Evolutionary conservation across 2,797 vertebrate species (phyloP).

Genomic region (Rhynchotus rufescens): DNA sequence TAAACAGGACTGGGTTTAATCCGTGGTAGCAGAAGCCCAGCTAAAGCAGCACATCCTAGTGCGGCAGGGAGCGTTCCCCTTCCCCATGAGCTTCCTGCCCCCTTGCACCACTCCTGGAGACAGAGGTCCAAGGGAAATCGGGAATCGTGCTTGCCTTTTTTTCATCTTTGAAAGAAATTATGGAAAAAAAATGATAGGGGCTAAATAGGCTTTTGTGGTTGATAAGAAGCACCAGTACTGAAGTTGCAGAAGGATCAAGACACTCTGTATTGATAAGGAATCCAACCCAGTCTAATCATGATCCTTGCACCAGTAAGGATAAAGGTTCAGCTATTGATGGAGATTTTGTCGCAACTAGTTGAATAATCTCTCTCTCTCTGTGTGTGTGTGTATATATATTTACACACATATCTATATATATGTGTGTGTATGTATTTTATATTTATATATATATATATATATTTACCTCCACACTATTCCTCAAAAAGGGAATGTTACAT

Average conservation of each 20-base stretch:
- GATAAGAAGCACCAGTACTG: constrained; percentile 54
- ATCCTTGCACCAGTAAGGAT: constrained; percentile 64
- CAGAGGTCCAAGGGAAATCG: neutral
- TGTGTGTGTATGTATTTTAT: constrained; percentile 35
- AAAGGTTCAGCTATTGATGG: constrained; percentile 66
- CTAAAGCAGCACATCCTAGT: neutral
- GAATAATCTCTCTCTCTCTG: constrained; percentile 42
- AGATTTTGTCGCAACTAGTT: constrained; percentile 65
- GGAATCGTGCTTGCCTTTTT: neutral
- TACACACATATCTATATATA: too few species aligned
- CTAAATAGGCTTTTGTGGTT: constrained; percentile 49
- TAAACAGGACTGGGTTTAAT: neutral
- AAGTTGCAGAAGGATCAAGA: constrained; percentile 69
- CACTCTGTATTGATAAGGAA: constrained; percentile 14
- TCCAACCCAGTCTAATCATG: constrained; percentile 17
- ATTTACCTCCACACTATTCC: constrained; percentile 70
- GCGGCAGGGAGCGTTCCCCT: too few species aligned
- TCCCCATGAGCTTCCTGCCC: neutral
- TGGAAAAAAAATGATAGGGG: neutral
- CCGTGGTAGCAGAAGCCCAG: neutral
- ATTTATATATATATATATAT: constrained; percentile 42
- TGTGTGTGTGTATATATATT: neutral
- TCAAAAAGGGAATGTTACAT: constrained; percentile 48
- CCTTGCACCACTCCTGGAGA: neutral
- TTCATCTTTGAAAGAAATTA: neutral